Evolutionary conservation across 1,140 invertebrate species (phyloP).

Genomic region (Drosophila fuyamai): DNA sequence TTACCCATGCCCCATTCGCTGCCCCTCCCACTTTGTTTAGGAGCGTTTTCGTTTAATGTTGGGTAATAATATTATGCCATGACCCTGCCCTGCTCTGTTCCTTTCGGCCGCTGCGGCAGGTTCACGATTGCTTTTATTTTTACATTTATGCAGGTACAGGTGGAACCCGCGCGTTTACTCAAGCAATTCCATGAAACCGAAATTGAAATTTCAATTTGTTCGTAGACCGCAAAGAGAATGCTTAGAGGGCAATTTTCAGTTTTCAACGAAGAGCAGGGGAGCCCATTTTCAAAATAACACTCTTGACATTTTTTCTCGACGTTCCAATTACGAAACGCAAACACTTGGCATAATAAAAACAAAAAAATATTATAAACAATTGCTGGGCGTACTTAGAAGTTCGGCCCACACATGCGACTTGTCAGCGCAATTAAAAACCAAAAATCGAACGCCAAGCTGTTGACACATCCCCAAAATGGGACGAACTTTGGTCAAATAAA

Average conservation of each 20-base stretch:
- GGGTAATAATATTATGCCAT: slow-evolving; percentile 78
- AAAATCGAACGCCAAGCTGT: slow-evolving; percentile 50
- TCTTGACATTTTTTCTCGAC: slow-evolving; percentile 69
- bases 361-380: slow-evolving; percentile 58
- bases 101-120: slow-evolving; percentile 58
- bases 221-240: slow-evolving; percentile 30
- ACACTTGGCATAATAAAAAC: slow-evolving; percentile 77
- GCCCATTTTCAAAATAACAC: slow-evolving; percentile 50
- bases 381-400: slow-evolving; percentile 41
- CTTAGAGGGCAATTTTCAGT: slow-evolving; percentile 6
- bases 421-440: slow-evolving; percentile 58
- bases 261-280: slow-evolving; percentile 9
- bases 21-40: slow-evolving; percentile 72
- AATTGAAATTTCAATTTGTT: slow-evolving; percentile 48
- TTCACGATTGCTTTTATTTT: slow-evolving; percentile 66
- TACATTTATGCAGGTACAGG: slow-evolving; percentile 82
- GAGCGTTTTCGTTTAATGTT: slow-evolving; percentile 75
- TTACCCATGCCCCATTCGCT: slow-evolving; percentile 2
- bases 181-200: slow-evolving; percentile 35
- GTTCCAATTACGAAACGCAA: slow-evolving; percentile 81
- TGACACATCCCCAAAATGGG: slow-evolving; percentile 58
- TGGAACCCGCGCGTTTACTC: slow-evolving; percentile 43
- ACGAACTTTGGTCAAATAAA: slow-evolving; percentile 57
- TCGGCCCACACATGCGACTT: slow-evolving; percentile 51
- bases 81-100: slow-evolving; percentile 44